Evolutionary conservation across 1,140 invertebrate species (phyloP), one percentile per base, ranked within the genome.

Genomic region (Pentalonia nigronervosa): DNA sequence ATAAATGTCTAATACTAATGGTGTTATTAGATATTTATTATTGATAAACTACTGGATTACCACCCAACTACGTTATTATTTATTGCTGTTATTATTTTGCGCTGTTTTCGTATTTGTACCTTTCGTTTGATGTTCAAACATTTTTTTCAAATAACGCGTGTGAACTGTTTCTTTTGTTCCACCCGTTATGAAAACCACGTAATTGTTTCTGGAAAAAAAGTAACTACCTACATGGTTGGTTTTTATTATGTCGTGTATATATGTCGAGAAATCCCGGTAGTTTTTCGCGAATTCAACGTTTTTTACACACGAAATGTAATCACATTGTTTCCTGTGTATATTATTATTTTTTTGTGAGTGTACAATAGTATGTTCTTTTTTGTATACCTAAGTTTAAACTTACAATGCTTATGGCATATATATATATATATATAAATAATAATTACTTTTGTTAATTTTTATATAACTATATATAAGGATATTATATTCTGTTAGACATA

Each of bases 301-400:
- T 76, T 76, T 76, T 76, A 17, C 6, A n/a, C 60, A n/a, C 14
- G 1, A n/a, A 76, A 76, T 30, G n/a, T n/a, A 76, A n/a, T 17
- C 30, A n/a, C 60, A 76, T 76, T 76, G 60, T 76, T 76, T 76
- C 60, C 60, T 76, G 60, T 76, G 30, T 67, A 67, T 67, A 76
- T 76, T 76, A 76, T 76, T 4, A 17, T n/a, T n/a, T 76, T 67
- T 67, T 67, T n/a, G 60, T 11, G 9, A 67, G 11, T 67, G 11
- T 67, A 67, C 25, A 11, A 60, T 60, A 9, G 30, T 14, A 60
- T 60, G 1, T 60, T 30, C 30, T 60, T 14, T 67, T 67, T 67
- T 50, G 47, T 48, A 41, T 41, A 41, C 41, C 3, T 3, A 60
- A 67, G 30, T 67, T n/a, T n/a, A 17, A 17, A 34, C 60, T 14